A percentile compares a stretch with the other conserved stretches of the same genome.
Evolutionary conservation across 2,113 vertebrate species (phyloP).

Genomic region (Struthio camelus): DNA sequence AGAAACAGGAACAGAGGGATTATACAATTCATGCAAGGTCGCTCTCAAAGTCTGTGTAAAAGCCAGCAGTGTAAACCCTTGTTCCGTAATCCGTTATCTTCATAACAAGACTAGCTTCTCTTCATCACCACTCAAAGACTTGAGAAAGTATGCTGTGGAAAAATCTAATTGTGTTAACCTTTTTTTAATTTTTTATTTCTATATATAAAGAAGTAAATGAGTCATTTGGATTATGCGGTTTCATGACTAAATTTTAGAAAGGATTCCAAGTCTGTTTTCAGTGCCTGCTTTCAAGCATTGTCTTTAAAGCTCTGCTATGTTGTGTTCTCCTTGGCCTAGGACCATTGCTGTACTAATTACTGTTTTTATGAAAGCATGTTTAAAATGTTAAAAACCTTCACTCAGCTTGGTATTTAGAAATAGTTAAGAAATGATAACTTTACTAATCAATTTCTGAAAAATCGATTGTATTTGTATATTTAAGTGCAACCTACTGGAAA

Average conservation of each 20-base stretch:
- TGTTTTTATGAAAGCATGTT: background rate
- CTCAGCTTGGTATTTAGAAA: background rate
- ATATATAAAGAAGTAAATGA: background rate
- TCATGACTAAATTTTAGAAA: background rate
- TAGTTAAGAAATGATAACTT: background rate
- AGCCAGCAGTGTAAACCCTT: background rate
- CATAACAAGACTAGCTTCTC: constrained; percentile 13
- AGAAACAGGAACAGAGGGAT: background rate
- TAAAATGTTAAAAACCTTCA: background rate
- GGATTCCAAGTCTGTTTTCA: background rate
- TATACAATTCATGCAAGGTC: background rate
- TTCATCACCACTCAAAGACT: constrained; percentile 1
- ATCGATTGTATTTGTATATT: background rate
- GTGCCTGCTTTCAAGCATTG: background rate
- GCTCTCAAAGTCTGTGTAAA: background rate
- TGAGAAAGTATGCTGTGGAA: background rate
- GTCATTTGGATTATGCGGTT: background rate
- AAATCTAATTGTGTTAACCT: background rate
- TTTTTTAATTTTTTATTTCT: background rate
- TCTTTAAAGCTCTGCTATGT: background rate
- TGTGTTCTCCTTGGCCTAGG: background rate
- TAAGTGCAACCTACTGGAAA: background rate
- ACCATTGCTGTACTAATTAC: background rate
- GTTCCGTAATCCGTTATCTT: background rate
- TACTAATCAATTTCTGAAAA: background rate